Conservation (phyloP, 2,113 vertebrate genomes). For the Eira barbara region DNA sequence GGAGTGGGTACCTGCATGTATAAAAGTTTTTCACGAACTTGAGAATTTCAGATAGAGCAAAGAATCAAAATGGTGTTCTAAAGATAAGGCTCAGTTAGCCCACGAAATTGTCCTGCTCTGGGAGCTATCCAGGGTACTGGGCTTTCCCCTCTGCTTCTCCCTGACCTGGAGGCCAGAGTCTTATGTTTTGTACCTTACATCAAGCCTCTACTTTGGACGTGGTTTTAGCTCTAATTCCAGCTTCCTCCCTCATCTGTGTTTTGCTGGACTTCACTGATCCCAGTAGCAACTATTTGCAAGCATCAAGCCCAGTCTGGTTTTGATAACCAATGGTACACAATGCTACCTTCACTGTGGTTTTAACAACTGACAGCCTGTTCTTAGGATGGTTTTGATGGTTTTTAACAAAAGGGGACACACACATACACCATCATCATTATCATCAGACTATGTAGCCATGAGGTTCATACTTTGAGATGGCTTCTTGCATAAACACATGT, state of each 20-base stretch:
- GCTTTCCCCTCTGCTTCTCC: background rate
- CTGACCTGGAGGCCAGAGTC: background rate
- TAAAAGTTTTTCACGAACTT: background rate
- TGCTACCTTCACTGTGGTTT: background rate
- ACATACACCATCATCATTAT: background rate
- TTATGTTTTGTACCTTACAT: background rate
- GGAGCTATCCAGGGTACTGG: background rate
- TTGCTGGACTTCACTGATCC: background rate
- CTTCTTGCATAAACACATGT: slow-evolving; percentile 1
- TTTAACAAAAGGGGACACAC: background rate
- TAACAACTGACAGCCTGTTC: background rate
- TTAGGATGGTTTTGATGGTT: background rate
- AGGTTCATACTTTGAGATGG: background rate
- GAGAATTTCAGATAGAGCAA: background rate
- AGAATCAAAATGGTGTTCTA: background rate
- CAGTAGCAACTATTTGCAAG: background rate
- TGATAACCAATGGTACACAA: background rate
- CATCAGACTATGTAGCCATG: background rate
- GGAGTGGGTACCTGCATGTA: background rate
- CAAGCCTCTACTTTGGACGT: background rate
- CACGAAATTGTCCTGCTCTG: background rate
- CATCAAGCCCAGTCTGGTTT: background rate
- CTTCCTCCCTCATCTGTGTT: background rate
- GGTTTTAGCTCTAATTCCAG: background rate
- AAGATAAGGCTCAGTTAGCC: background rate